Evolutionary conservation across 2,113 vertebrate genomes (phyloP).

Genomic region (Erythrolamprus reginae): DNA sequence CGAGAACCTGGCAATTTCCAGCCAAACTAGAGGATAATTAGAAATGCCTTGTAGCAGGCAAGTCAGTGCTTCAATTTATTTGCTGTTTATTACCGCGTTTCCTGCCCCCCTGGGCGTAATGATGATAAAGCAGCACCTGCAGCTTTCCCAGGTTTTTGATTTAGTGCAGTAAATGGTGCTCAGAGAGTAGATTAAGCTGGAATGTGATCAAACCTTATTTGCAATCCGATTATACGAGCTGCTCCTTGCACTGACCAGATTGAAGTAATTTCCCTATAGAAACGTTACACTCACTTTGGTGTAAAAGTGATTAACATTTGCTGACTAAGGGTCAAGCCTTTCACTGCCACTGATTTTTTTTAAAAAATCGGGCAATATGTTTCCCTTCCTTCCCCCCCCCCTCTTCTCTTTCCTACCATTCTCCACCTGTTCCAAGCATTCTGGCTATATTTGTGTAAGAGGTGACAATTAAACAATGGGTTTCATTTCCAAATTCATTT

Average conservation of each 20-base stretch:
- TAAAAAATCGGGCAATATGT: slow-evolving; percentile 61
- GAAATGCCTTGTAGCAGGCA: slow-evolving; percentile 91
- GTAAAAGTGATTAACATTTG: slow-evolving; percentile 90
- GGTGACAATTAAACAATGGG: slow-evolving; percentile 59
- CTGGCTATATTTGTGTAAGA: slow-evolving; percentile 46
- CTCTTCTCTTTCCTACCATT: background rate
- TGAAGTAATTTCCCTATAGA: slow-evolving; percentile 88
- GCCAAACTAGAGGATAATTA: slow-evolving; percentile 90
- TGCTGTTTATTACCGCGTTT: slow-evolving; percentile 90
- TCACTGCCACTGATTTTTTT: slow-evolving; percentile 71
- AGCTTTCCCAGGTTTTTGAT: slow-evolving; percentile 83
- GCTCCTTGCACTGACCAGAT: slow-evolving; percentile 86
- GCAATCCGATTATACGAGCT: slow-evolving; percentile 95
- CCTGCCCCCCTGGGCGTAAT: slow-evolving; percentile 86
- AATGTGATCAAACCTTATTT: slow-evolving; percentile 99
- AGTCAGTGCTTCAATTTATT: slow-evolving; percentile 92
- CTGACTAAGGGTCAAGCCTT: slow-evolving; percentile 78
- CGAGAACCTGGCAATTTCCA: slow-evolving; percentile 76
- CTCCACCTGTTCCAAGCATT: slow-evolving; percentile 63
- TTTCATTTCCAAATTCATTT: slow-evolving; percentile 41
- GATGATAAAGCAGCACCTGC: slow-evolving; percentile 85
- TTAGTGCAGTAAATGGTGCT: slow-evolving; percentile 87
- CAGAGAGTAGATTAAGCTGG: slow-evolving; percentile 92
- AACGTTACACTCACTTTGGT: slow-evolving; percentile 83
- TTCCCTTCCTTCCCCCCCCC: slow-evolving; percentile 36